These are phyloP conservation scores for Thryonomys swinderianus DNA, from an alignment of 2,113 vertebrate species.

Conservation along the genomic window DNA sequence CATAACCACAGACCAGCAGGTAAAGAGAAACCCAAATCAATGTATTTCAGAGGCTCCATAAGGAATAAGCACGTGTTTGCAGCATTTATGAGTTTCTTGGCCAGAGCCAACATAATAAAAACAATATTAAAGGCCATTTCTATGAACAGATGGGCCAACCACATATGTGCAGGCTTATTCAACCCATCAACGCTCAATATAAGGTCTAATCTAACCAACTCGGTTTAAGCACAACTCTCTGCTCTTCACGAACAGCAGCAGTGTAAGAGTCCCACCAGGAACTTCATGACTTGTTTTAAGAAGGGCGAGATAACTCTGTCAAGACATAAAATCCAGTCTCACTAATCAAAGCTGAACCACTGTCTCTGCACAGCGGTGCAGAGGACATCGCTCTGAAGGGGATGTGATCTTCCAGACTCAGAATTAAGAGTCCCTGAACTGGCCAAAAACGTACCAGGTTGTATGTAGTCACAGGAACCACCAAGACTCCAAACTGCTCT, in stretches of 20 bases:
- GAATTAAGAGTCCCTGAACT: slow-evolving; percentile 41
- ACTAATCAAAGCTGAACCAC: slow-evolving; percentile 46
- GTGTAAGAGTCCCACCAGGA: slow-evolving; percentile 5
- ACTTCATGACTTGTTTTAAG: slow-evolving; percentile 18
- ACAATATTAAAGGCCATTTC: slow-evolving; percentile 51
- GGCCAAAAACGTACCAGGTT: slow-evolving; percentile 54
- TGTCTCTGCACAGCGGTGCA: background rate
- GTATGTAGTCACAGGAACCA: slow-evolving; percentile 29
- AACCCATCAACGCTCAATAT: slow-evolving; percentile 43
- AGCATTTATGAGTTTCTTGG: background rate
- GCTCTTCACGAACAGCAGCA: slow-evolving; percentile 41
- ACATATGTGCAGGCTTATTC: background rate
- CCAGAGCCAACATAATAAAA: slow-evolving; percentile 57
- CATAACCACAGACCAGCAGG: background rate
- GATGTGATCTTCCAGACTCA: slow-evolving; percentile 47
- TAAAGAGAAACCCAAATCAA: slow-evolving; percentile 36
- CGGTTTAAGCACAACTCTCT: slow-evolving; percentile 40
- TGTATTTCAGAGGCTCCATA: background rate
- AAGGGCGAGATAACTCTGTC: slow-evolving; percentile 31
- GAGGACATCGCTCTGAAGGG: slow-evolving; percentile 19
- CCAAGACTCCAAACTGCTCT: slow-evolving; percentile 43
- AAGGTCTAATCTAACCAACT: slow-evolving; percentile 62
- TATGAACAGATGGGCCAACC: background rate
- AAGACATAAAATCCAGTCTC: slow-evolving; percentile 6
- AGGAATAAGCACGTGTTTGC: background rate